phyloP scores from a whole-genome alignment of 2,888 invertebrate species.

The Caenorhabditis afra region DNA sequence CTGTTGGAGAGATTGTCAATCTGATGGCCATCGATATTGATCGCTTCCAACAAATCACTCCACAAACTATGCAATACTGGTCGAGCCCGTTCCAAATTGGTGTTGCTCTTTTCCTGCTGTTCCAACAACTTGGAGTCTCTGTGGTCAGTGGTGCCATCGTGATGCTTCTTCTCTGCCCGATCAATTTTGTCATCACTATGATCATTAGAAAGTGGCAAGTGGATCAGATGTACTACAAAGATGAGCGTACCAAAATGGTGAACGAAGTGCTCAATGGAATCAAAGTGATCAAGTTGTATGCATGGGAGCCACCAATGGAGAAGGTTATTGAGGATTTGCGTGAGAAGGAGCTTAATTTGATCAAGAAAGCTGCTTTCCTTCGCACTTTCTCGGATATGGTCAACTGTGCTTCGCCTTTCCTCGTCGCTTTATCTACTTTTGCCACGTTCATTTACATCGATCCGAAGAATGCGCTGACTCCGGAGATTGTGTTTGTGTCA shows the following conservation, averaged over 20 bases:
- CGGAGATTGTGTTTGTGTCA: slow-evolving; percentile 92
- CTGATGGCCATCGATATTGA: slow-evolving; percentile 83
- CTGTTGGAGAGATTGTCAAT: slow-evolving; percentile 83
- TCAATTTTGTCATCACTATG: slow-evolving; percentile 78
- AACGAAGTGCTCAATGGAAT: slow-evolving; percentile 88
- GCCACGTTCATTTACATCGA: slow-evolving; percentile 81
- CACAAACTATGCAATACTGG: slow-evolving; percentile 78
- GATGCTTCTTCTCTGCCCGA: slow-evolving; percentile 90
- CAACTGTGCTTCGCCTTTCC: slow-evolving; percentile 84
- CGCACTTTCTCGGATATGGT: slow-evolving; percentile 72
- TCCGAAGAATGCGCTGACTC: slow-evolving; percentile 71
- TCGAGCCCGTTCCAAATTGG: slow-evolving; percentile 71
- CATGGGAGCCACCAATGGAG: slow-evolving; percentile 82
- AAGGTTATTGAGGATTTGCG: slow-evolving; percentile 68
- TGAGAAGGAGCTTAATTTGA: slow-evolving; percentile 66
- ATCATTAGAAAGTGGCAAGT: slow-evolving; percentile 82
- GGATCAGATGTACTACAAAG: slow-evolving; percentile 93
- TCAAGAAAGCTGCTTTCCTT: slow-evolving; percentile 70
- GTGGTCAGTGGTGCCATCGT: slow-evolving; percentile 93
- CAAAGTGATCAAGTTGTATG: slow-evolving; percentile 84
- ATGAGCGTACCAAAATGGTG: slow-evolving; percentile 87
- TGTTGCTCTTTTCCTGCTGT: slow-evolving; percentile 81
- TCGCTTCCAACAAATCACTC: slow-evolving; percentile 81
- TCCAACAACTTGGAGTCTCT: slow-evolving; percentile 85
- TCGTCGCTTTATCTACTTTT: slow-evolving; percentile 96